These are phyloP conservation scores for Lepidochrysops patricia DNA, from an alignment of 2,888 invertebrate genomes.

Conservation along the genomic window DNA sequence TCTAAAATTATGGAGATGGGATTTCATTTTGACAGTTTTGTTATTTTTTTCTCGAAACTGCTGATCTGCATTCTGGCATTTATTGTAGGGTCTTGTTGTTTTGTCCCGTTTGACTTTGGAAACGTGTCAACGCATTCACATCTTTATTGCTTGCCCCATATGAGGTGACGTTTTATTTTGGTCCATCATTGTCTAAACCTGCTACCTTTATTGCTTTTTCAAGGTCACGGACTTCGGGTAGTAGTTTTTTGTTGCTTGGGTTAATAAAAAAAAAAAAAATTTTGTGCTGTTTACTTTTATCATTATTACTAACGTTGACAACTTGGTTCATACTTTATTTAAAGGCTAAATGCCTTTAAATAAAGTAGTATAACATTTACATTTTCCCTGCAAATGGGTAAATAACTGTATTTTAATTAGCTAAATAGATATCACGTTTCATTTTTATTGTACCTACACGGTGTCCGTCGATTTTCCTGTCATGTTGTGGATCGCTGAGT, in stretches of 20 bases:
- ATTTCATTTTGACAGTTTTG: conserved; percentile 38
- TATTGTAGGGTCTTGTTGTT: conserved; percentile 34
- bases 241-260: too few relatives aligned
- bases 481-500: conserved; percentile 30
- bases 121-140: conserved; percentile 22
- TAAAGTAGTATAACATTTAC: too few relatives aligned
- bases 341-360: too few relatives aligned
- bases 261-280: too few relatives aligned
- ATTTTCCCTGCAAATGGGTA: too few relatives aligned
- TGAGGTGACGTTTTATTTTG: not conserved
- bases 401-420: not conserved
- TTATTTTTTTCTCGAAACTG: conserved; percentile 29
- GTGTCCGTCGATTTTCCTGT: conserved; percentile 20
- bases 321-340: too few relatives aligned
- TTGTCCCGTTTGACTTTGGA: conserved; percentile 34
- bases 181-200: conserved; percentile 1
- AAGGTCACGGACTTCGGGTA: too few relatives aligned
- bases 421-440: conserved; percentile 1
- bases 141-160: conserved; percentile 23
- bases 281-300: too few relatives aligned
- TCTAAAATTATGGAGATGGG: conserved; percentile 38
- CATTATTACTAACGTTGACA: too few relatives aligned
- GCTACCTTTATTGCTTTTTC: too few relatives aligned
- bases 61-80: conserved; percentile 29
- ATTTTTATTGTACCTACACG: not conserved